A percentile compares a stretch with the other conserved stretches of the same genome.
phyloP scores from a whole-genome alignment of 2,113 vertebrate genomes.

The Dromas ardeola region DNA sequence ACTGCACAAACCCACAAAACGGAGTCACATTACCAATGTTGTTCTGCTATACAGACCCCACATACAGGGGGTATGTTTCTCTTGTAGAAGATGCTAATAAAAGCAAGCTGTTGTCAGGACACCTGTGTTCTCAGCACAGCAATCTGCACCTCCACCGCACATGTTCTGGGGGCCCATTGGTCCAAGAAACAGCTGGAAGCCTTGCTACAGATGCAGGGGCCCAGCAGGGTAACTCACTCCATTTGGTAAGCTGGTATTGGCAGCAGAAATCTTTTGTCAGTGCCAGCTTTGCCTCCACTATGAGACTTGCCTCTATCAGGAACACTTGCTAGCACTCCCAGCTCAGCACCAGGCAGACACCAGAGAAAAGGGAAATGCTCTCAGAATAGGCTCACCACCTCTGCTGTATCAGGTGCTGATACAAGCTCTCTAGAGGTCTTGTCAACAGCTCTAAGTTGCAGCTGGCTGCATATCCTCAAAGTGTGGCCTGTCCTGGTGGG shows the following conservation, averaged over 20 bases:
- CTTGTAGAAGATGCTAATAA: not conserved
- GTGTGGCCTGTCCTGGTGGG: not conserved
- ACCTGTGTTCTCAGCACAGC: not conserved
- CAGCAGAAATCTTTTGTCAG: not conserved
- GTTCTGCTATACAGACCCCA: not conserved
- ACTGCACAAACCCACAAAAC: not conserved
- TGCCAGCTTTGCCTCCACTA: not conserved
- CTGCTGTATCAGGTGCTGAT: not conserved
- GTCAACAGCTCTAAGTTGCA: constrained; percentile 26
- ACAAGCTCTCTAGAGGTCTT: not conserved
- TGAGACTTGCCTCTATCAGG: not conserved
- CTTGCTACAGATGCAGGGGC: not conserved
- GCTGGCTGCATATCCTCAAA: not conserved
- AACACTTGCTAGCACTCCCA: not conserved
- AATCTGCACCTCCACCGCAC: not conserved
- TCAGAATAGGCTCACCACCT: not conserved
- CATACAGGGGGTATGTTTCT: not conserved
- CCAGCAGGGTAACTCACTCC: not conserved
- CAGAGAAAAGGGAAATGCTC: not conserved
- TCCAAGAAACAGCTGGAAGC: constrained; percentile 13
- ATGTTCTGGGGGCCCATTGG: not conserved
- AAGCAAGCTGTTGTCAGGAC: not conserved
- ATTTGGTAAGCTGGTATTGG: not conserved
- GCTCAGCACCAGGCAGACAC: not conserved
- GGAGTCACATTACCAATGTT: not conserved